A percentile compares a stretch with the other conserved stretches of the same genome.
These are phyloP conservation scores for Monodelphis domestica DNA, from an alignment of 2,797 vertebrate species.

Conservation along the genomic window DNA sequence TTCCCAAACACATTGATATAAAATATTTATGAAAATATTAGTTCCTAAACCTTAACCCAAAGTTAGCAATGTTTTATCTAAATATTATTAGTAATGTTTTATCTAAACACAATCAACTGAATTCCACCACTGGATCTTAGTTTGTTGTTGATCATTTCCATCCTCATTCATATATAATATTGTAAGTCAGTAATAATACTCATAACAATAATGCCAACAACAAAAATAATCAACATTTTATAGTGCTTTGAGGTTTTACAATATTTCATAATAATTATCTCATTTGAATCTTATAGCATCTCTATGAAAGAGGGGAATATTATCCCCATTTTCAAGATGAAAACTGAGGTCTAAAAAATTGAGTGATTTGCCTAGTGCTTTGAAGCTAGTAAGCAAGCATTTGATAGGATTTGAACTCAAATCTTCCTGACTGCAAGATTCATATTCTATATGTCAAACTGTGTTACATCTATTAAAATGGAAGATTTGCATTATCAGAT, in stretches of 20 bases:
- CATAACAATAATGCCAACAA: background rate
- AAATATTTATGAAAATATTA: background rate
- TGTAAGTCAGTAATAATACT: background rate
- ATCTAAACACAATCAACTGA: background rate
- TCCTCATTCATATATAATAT: background rate
- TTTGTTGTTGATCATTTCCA: background rate
- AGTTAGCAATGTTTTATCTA: background rate
- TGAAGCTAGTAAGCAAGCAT: background rate
- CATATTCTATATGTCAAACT: background rate
- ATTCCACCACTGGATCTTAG: background rate
- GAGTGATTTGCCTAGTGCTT: background rate
- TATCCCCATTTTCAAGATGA: background rate
- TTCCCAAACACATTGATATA: background rate
- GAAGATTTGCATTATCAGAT: no score
- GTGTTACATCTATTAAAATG: background rate
- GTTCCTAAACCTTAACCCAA: background rate
- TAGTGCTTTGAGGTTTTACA: background rate
- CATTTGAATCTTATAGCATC: background rate
- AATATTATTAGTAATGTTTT: background rate
- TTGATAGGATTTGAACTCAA: background rate
- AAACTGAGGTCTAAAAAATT: background rate
- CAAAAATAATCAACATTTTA: background rate
- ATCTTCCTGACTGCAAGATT: background rate
- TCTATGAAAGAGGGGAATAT: background rate
- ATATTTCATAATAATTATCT: background rate